phyloP scores from a whole-genome alignment of 2,113 vertebrate genomes.

The Callaeas wilsoni region DNA sequence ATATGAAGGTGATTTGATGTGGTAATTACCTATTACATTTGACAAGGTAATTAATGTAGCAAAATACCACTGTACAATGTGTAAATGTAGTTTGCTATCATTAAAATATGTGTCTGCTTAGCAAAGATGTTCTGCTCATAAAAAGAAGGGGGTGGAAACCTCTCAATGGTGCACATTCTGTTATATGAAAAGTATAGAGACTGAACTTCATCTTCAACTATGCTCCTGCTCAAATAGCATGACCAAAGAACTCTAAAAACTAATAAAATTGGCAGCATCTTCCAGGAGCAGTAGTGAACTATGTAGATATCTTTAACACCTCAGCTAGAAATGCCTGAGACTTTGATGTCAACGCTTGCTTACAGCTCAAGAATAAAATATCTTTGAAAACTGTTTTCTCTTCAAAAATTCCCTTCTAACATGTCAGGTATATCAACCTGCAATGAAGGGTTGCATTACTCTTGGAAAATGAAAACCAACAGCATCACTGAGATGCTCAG shows the following conservation, averaged over 20 bases:
- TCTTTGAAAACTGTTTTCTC: not conserved
- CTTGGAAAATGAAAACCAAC: not conserved
- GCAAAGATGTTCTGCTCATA: slow-evolving; percentile 45
- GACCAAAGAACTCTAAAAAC: not conserved
- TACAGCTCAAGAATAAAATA: not conserved
- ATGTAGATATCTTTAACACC: not conserved
- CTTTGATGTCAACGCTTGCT: not conserved
- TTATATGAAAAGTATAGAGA: not conserved
- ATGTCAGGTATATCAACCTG: not conserved
- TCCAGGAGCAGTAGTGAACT: not conserved
- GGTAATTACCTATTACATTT: slow-evolving; percentile 76
- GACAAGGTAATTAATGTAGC: slow-evolving; percentile 78
- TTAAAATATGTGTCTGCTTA: slow-evolving; percentile 67
- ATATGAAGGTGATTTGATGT: slow-evolving; percentile 72
- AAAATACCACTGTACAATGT: slow-evolving; percentile 73
- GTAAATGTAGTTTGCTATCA: slow-evolving; percentile 68
- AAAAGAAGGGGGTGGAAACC: slow-evolving; percentile 13
- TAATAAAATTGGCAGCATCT: not conserved
- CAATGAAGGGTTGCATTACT: not conserved
- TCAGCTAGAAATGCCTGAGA: not conserved
- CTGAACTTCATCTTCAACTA: not conserved
- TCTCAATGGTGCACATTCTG: not conserved
- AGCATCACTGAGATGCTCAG: not conserved
- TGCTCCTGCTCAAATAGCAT: not conserved
- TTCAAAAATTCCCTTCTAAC: not conserved